Evolutionary conservation across 2,797 vertebrate genomes (phyloP), one percentile per base, ranked within the genome.

Genomic region (Anableps anableps): DNA sequence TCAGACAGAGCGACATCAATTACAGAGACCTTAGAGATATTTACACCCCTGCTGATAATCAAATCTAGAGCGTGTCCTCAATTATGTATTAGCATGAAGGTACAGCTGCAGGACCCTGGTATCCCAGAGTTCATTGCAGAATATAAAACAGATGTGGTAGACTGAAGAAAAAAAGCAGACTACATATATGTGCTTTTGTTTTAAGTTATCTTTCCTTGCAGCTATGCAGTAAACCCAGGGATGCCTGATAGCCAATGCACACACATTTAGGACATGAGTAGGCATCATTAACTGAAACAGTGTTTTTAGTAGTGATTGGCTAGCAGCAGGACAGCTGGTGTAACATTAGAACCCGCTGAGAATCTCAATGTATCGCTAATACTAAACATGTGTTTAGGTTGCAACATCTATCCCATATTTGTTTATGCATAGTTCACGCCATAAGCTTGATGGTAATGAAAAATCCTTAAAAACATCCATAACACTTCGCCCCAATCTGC

Each of bases 171-270:
- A 43, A 51, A 73, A 77, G 78, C 84, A 90, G 5, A 70, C 23
- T 90, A 91, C 89, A 93, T 90, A 89, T 89, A 91, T 76, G 87
- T 91, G 89, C 87, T 93, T 91, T 93, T 88, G 89, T 93, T 92
- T 94, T 80, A 94, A 89, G 91, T 88, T 17, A 87, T 85, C 91
- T 92, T 93, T 94, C 92, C 93, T 93, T 86, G 29, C 17, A 81
- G 92, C 91, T 45, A 83, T 78, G 82, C 68, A 72, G 79, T 47
- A 86, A 83, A 80, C 48, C 80, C 48, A 72, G 82, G 53, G 72
- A 77, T 70, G 76, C 75, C 80, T 41, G 84, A 77, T 50, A 75
- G 51, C 43, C 76, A 70, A 64, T 41, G 72, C 80, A 34, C 48
- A 79, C 66, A 76, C 26, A 60, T 36, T 29, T 16, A 62, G 7